These are phyloP conservation scores for Aradophagus sp. DNA, from an alignment of 1,140 invertebrate genomes.

Conservation along the genomic window DNA sequence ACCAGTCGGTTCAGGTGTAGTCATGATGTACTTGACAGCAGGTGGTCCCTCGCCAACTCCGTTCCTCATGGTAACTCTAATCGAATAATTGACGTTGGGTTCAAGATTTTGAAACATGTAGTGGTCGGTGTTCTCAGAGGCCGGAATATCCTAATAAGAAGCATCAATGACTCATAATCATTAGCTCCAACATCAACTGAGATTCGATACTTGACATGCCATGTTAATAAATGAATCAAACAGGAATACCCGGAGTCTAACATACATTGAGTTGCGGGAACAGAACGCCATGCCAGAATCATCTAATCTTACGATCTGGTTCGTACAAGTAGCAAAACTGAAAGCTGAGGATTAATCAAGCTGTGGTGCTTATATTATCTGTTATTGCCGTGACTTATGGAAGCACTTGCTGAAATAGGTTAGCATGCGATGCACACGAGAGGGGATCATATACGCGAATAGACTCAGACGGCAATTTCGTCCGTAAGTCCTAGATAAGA, in stretches of 20 bases:
- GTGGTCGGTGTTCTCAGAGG: slow-evolving; percentile 78
- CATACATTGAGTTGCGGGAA: slow-evolving; percentile 51
- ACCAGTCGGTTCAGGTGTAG: slow-evolving; percentile 80
- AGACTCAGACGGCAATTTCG: slow-evolving; percentile 44
- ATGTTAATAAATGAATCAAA: too few relatives aligned
- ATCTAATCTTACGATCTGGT: slow-evolving; percentile 62
- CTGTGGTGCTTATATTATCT: slow-evolving; percentile 31
- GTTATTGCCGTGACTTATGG: slow-evolving; percentile 34
- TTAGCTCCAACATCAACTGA: too few relatives aligned
- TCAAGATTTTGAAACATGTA: slow-evolving; percentile 87
- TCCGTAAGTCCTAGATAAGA: slow-evolving; percentile 28
- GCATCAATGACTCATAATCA: too few relatives aligned
- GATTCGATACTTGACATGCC: too few relatives aligned
- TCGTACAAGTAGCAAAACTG: slow-evolving; percentile 60
- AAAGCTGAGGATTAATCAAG: slow-evolving; percentile 32
- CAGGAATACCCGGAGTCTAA: too few relatives aligned
- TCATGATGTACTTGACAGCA: slow-evolving; percentile 78
- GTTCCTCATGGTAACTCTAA: slow-evolving; percentile 88
- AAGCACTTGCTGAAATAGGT: slow-evolving; percentile 45
- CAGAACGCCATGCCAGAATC: slow-evolving; percentile 73
- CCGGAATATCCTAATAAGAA: slow-evolving; percentile 85
- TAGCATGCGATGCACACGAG: slow-evolving; percentile 41
- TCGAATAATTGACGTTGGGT: slow-evolving; percentile 83
- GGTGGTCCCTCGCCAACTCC: slow-evolving; percentile 85
- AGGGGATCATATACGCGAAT: slow-evolving; percentile 47